Conservation (phyloP, 2,113 vertebrate species). For the Garra rufa region DNA sequence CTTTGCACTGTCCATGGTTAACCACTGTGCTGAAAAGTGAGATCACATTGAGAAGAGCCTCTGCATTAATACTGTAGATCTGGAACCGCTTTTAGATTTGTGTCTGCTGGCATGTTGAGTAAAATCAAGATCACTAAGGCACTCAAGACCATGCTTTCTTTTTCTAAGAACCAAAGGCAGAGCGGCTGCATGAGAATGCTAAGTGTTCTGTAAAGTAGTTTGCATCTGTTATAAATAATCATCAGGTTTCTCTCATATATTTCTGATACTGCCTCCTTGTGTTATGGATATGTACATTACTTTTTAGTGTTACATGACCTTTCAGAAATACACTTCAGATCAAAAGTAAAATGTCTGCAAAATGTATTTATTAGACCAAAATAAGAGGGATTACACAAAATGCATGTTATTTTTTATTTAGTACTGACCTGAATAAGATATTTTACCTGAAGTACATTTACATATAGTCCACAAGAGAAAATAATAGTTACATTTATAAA, state of each 20-base stretch:
- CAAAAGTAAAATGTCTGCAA: no score
- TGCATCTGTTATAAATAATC: neutral
- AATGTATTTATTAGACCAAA: no score
- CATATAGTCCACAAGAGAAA: no score
- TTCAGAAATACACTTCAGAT: no score
- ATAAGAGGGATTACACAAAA: no score
- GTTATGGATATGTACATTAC: neutral
- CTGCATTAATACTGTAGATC: neutral
- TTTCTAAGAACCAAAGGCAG: neutral
- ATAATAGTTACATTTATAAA: no score
- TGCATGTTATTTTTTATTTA: no score
- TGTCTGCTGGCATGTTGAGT: neutral
- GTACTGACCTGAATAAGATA: no score
- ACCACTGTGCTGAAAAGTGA: neutral
- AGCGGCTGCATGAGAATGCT: neutral
- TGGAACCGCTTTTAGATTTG: neutral
- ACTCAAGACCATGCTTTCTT: neutral
- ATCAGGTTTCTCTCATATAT: neutral
- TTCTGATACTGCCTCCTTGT: neutral
- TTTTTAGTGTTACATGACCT: neutral
- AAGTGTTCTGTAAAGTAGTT: neutral
- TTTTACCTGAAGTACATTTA: no score
- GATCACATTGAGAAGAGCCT: neutral
- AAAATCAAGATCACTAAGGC: neutral
- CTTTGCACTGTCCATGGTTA: neutral